phyloP scores from a whole-genome alignment of 2,113 vertebrate species.

The Girardinichthys multiradiatus region DNA sequence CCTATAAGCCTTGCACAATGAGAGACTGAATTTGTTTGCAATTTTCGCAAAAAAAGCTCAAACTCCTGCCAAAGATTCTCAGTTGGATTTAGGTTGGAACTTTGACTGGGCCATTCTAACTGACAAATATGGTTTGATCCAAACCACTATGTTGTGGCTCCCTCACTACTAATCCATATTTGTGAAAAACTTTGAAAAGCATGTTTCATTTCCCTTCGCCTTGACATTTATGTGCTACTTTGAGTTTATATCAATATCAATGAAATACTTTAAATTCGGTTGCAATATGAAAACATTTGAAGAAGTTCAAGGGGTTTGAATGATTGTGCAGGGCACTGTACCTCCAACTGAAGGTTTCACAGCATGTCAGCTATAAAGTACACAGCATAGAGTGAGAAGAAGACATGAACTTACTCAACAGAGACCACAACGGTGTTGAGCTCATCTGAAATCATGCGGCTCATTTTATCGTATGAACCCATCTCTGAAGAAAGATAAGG shows the following conservation, averaged over 20 bases:
- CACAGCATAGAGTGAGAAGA: not conserved
- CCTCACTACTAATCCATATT: no score
- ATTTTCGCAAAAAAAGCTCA: no score
- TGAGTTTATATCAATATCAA: not conserved
- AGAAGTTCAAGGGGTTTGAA: not conserved
- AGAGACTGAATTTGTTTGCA: no score
- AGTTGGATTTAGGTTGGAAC: no score
- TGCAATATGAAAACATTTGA: not conserved
- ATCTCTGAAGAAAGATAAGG: constrained; percentile 73
- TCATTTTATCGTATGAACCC: constrained; percentile 83
- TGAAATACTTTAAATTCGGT: not conserved
- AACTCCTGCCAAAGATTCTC: no score
- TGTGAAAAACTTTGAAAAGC: not conserved
- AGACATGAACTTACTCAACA: constrained; percentile 88
- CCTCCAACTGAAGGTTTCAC: not conserved
- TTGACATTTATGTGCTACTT: not conserved
- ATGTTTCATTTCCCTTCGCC: not conserved
- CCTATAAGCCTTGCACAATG: no score
- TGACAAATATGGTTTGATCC: not conserved
- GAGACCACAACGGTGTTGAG: constrained; percentile 90
- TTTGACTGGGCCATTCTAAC: not conserved
- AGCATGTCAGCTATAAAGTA: not conserved
- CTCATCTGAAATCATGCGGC: constrained; percentile 84
- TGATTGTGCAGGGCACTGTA: not conserved
- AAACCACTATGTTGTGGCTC: not conserved